phyloP scores from a whole-genome alignment of 2,888 invertebrate genomes.

The Reticulitermes lucifugus region DNA sequence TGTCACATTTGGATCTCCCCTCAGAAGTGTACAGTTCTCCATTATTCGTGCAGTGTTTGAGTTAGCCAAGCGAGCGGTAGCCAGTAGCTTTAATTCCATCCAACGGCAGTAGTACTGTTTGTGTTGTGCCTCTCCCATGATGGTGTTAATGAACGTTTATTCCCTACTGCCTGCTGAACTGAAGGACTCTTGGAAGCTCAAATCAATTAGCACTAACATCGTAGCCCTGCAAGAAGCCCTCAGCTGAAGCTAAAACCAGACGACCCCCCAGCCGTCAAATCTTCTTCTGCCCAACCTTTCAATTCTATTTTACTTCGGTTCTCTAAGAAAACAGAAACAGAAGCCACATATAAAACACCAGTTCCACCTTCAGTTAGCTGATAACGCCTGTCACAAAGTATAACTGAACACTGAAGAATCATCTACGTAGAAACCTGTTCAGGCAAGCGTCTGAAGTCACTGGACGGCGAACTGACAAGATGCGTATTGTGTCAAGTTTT shows the following conservation, averaged over 20 bases:
- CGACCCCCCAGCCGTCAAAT: neutral
- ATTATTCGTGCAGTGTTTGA: constrained; percentile 4
- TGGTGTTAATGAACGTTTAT: constrained; percentile 26
- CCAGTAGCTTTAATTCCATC: constrained; percentile 19
- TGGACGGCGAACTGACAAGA: neutral
- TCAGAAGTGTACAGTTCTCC: neutral
- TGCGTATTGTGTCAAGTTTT: neutral
- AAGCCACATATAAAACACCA: neutral
- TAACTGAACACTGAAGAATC: neutral
- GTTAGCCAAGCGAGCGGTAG: constrained; percentile 2
- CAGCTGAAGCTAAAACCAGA: neutral
- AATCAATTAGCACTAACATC: constrained; percentile 33
- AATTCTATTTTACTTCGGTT: neutral
- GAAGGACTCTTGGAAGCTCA: constrained; percentile 11
- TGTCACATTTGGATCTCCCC: neutral
- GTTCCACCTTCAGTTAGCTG: constrained; percentile 2
- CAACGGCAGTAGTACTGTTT: constrained; percentile 1
- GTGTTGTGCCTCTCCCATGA: neutral
- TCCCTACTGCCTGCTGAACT: constrained; percentile 22
- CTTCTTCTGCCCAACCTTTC: neutral
- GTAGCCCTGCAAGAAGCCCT: constrained; percentile 9
- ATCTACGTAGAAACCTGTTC: neutral
- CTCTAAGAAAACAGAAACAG: neutral
- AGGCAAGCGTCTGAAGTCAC: neutral
- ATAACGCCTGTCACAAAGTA: constrained; percentile 1